These are phyloP conservation scores for Trichoplusia ni DNA, from an alignment of 1,140 invertebrate genomes.

Conservation along the genomic window DNA sequence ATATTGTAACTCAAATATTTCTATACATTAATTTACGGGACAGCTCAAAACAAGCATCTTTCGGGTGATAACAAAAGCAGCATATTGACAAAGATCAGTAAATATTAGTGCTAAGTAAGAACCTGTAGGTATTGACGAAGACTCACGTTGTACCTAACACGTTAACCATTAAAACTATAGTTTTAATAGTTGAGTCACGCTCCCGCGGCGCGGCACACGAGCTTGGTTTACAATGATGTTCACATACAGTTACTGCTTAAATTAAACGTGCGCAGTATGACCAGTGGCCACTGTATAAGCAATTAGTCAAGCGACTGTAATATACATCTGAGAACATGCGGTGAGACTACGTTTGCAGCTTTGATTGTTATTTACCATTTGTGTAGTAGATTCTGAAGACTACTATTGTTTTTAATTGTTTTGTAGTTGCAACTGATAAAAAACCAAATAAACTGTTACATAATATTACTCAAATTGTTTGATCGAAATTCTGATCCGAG, in stretches of 20 bases:
- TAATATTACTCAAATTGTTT: no score
- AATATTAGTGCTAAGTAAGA: background rate
- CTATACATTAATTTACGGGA: no score
- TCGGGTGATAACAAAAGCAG: background rate
- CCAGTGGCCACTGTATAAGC: slow-evolving; percentile 55
- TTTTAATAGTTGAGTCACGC: slow-evolving; percentile 69
- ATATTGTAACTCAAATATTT: no score
- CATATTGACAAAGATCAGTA: background rate
- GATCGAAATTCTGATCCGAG: no score
- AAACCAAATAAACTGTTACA: background rate
- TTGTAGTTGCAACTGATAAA: no score
- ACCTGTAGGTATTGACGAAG: slow-evolving; percentile 5
- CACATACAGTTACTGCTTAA: slow-evolving; percentile 57
- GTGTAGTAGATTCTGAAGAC: no score
- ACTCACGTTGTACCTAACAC: slow-evolving; percentile 29
- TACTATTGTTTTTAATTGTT: no score
- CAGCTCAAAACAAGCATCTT: no score
- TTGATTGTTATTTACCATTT: slow-evolving; percentile 3
- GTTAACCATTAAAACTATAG: slow-evolving; percentile 33
- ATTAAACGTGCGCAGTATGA: slow-evolving; percentile 52
- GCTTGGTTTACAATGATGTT: slow-evolving; percentile 67
- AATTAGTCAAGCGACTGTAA: slow-evolving; percentile 52
- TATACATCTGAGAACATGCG: slow-evolving; percentile 26
- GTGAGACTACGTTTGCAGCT: slow-evolving; percentile 20
- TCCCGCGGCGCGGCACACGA: slow-evolving; percentile 44